Conservation (phyloP, 2,888 invertebrate species). For the Drosophila subsilvestris region DNA sequence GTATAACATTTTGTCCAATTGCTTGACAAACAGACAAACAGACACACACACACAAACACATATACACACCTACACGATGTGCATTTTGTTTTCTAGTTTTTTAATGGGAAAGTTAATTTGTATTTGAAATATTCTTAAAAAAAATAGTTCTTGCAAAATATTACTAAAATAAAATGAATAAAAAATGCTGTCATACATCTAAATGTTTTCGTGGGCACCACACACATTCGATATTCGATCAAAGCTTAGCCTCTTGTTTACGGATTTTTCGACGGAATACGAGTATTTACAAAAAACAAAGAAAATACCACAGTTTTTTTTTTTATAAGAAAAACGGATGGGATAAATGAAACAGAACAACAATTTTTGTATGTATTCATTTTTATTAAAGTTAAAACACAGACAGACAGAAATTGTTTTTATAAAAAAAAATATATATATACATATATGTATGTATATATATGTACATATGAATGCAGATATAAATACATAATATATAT, state of each 20-base stretch:
- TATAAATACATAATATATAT: slow-evolving; percentile 7
- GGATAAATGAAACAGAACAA: slow-evolving; percentile 54
- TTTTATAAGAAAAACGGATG: slow-evolving; percentile 54
- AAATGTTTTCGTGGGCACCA: slow-evolving; percentile 60
- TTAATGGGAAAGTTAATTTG: slow-evolving; percentile 52
- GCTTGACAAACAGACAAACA: slow-evolving; percentile 51
- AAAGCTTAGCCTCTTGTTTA: slow-evolving; percentile 58
- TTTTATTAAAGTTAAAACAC: slow-evolving; percentile 64
- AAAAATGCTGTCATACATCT: slow-evolving; percentile 65
- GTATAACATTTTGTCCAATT: slow-evolving; percentile 61
- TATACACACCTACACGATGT: slow-evolving; percentile 33
- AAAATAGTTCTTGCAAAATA: slow-evolving; percentile 40
- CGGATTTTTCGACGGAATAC: slow-evolving; percentile 55
- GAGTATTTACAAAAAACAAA: slow-evolving; percentile 33
- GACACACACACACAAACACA: slow-evolving; percentile 15
- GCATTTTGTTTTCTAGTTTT: slow-evolving; percentile 38
- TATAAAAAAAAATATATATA: slow-evolving; percentile 51
- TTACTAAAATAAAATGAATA: slow-evolving; percentile 19
- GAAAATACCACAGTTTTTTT: slow-evolving; percentile 63
- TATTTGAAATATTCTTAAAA: slow-evolving; percentile 70
- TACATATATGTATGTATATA: slow-evolving; percentile 5
- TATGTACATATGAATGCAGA: background rate
- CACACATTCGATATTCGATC: slow-evolving; percentile 41
- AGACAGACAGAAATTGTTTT: slow-evolving; percentile 51
- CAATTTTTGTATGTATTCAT: slow-evolving; percentile 76